phyloP scores from a whole-genome alignment of 2,113 vertebrate species.

The Arenaria interpres region DNA sequence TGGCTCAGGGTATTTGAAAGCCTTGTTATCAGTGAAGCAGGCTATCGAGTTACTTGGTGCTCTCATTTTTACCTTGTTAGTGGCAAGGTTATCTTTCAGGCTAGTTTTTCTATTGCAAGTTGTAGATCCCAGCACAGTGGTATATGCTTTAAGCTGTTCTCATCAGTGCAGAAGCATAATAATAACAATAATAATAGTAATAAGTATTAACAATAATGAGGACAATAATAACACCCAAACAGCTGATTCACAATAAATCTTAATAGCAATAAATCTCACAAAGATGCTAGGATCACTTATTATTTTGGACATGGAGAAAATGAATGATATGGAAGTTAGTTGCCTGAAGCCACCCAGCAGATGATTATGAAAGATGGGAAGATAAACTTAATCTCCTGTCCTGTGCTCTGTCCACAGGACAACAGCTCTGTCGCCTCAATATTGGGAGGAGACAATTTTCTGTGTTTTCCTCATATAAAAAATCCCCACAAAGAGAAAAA shows the following conservation, averaged over 20 bases:
- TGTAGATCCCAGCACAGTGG: slow-evolving; percentile 26
- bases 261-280: neutral
- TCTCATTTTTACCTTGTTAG: slow-evolving; percentile 64
- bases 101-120: neutral
- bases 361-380: neutral
- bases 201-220: neutral
- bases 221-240: neutral
- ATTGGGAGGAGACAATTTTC: neutral
- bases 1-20: slow-evolving; percentile 30
- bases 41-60: neutral
- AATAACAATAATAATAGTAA: neutral
- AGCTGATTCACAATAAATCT: neutral
- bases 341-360: neutral
- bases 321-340: neutral
- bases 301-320: neutral
- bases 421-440: neutral
- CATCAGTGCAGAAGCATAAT: neutral
- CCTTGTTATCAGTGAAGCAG: slow-evolving; percentile 33
- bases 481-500: too few relatives aligned
- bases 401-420: neutral
- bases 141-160: neutral
- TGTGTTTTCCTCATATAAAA: too few relatives aligned
- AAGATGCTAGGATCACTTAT: neutral
- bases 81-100: slow-evolving; percentile 57
- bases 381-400: neutral